Evolutionary conservation across 2,113 vertebrate species (phyloP).

Genomic region (Leiothrix lutea): DNA sequence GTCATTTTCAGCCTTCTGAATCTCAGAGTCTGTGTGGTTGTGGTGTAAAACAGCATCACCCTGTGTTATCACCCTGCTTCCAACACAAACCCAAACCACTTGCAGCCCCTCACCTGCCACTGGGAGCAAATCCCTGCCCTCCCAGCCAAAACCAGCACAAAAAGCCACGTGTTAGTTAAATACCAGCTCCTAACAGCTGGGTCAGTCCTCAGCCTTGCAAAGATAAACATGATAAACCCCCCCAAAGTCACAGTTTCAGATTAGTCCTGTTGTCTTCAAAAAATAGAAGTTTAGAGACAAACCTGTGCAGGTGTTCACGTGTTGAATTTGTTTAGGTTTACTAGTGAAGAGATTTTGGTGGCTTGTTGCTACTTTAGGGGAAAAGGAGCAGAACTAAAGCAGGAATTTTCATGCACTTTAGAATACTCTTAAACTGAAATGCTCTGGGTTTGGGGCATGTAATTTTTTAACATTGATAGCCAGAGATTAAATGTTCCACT

Average conservation of each 20-base stretch:
- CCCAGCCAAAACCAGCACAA: not conserved
- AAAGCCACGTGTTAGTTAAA: not conserved
- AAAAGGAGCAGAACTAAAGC: not conserved
- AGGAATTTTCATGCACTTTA: not conserved
- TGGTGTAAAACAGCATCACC: too few relatives aligned
- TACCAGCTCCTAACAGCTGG: not conserved
- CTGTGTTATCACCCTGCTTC: accelerated
- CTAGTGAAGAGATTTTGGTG: not conserved
- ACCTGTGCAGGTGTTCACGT: accelerated
- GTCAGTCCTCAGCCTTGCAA: not conserved
- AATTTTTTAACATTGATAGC: not conserved
- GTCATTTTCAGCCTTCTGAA: too few relatives aligned
- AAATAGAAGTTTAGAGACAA: not conserved
- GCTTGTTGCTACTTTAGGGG: not conserved
- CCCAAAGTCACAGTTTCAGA: not conserved
- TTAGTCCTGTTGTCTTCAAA: not conserved
- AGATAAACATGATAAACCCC: accelerated
- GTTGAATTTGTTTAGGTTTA: not conserved
- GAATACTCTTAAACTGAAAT: not conserved
- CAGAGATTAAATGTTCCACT: not conserved
- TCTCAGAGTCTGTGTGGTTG: too few relatives aligned
- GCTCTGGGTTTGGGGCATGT: not conserved
- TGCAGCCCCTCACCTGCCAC: accelerated
- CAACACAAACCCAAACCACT: not conserved
- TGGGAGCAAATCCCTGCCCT: not conserved